phyloP scores from a whole-genome alignment of 2,888 invertebrate species.

The Nasonovia ribisnigri region DNA sequence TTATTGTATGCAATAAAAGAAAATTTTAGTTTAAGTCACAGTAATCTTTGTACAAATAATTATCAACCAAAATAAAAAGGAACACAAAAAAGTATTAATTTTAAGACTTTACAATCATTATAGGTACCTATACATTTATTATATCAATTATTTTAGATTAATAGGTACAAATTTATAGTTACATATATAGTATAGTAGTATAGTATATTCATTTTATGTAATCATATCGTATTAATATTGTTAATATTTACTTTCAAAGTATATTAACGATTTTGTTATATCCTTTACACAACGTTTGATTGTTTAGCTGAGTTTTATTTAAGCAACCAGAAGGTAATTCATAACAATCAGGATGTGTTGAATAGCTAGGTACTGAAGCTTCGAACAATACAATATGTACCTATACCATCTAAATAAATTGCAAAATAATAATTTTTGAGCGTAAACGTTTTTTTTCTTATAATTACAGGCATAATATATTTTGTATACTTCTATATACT shows the following conservation, averaged over 20 bases:
- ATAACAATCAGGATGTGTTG: background rate
- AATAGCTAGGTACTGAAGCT: background rate
- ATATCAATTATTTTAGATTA: background rate
- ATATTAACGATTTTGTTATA: background rate
- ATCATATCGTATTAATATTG: background rate
- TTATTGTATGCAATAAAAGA: background rate
- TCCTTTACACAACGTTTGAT: background rate
- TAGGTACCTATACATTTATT: background rate
- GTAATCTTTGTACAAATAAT: background rate
- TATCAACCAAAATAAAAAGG: background rate
- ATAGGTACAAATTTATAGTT: background rate
- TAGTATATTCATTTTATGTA: background rate
- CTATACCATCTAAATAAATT: background rate
- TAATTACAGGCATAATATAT: background rate
- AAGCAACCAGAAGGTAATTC: background rate
- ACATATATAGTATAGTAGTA: background rate
- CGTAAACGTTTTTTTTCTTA: background rate
- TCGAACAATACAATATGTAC: background rate
- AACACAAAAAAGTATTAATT: background rate
- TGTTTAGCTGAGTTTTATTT: background rate
- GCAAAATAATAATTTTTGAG: background rate
- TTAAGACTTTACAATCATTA: background rate
- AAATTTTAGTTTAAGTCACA: background rate
- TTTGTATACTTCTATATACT: background rate
- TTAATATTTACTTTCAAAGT: background rate